Evolutionary conservation across 2,113 vertebrate species (phyloP).

Genomic region (Macheiramphus alcinus): DNA sequence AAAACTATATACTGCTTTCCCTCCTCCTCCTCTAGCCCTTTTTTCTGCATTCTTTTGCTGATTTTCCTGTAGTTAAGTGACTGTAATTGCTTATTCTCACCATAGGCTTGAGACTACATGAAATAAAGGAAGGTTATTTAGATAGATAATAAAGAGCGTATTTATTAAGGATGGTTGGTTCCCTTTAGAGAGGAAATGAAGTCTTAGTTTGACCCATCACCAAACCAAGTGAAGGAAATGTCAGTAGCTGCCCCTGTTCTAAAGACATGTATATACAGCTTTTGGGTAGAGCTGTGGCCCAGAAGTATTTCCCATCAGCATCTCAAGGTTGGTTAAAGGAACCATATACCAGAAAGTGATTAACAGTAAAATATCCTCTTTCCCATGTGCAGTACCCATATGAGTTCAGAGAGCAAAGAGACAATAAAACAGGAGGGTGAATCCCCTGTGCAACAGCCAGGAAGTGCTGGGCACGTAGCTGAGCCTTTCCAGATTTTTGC

Average conservation of each 20-base stretch:
- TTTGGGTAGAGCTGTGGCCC: background rate
- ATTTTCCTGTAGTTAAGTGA: background rate
- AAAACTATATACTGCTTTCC: background rate
- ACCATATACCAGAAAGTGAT: background rate
- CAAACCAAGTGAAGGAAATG: background rate
- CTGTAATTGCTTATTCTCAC: background rate
- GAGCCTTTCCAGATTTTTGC: background rate
- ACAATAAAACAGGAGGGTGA: background rate
- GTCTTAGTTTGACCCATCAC: background rate
- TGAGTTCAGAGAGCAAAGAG: background rate
- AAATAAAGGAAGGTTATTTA: background rate
- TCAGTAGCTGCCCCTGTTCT: background rate
- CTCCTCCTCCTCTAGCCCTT: background rate
- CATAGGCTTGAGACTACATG: background rate
- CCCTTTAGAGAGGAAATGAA: background rate
- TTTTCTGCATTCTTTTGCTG: background rate
- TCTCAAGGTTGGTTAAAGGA: background rate
- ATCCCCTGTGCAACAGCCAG: background rate
- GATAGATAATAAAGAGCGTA: background rate
- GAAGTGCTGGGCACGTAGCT: background rate
- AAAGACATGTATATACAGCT: background rate
- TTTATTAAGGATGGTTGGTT: background rate
- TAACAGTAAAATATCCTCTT: background rate
- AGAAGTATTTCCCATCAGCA: background rate
- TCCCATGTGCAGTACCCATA: fast-evolving